Evolutionary conservation across 2,888 invertebrate genomes (phyloP).

Genomic region (Melanophora roralis): DNA sequence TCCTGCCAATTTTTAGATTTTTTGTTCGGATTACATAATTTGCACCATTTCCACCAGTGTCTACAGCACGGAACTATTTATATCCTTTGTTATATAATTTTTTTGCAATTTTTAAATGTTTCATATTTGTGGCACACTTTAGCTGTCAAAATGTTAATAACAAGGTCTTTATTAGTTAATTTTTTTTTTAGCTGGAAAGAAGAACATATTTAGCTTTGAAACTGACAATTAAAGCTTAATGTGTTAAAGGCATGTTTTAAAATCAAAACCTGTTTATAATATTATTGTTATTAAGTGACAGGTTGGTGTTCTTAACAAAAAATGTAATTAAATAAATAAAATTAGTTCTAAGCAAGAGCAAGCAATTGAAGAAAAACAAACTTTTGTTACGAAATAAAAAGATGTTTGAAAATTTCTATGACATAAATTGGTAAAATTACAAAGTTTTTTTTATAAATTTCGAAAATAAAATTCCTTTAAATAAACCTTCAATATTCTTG

Average conservation of each 20-base stretch:
- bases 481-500: too few species aligned
- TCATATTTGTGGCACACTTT: slow-evolving; percentile 11
- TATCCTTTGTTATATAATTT: neutral
- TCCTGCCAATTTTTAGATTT: neutral
- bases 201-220: neutral
- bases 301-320: neutral
- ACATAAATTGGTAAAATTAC: too few species aligned
- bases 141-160: slow-evolving; percentile 41
- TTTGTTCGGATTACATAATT: too few species aligned
- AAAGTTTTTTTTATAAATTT: too few species aligned
- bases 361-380: neutral
- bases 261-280: neutral
- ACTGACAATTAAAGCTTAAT: slow-evolving; percentile 1
- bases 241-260: neutral
- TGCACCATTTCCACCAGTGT: too few species aligned
- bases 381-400: too few species aligned
- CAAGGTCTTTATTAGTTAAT: neutral
- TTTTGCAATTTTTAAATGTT: neutral
- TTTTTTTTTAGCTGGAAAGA: neutral
- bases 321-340: neutral
- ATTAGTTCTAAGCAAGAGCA: neutral
- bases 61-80: too few species aligned
- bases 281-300: neutral
- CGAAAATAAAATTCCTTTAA: too few species aligned
- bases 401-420: too few species aligned